Percentiles rank a stretch among this genome's conserved stretches.
These are phyloP conservation scores for Anser brachyrhynchus DNA, from an alignment of 2,113 vertebrate species.

Conservation along the genomic window DNA sequence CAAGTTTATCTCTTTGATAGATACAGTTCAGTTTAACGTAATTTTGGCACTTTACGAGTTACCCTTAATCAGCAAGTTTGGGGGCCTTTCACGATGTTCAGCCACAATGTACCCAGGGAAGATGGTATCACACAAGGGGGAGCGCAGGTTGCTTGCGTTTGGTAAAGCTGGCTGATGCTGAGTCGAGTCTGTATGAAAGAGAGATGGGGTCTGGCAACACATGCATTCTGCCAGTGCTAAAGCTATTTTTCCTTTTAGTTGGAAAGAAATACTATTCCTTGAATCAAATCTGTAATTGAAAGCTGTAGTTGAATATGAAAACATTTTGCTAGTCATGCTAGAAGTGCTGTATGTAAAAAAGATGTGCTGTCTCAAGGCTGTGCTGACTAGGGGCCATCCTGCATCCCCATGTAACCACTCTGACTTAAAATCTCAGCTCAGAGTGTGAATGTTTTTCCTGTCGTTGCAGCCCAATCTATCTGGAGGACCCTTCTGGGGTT, in stretches of 20 bases:
- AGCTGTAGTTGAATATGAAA: constrained; percentile 48
- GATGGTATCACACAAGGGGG: background rate
- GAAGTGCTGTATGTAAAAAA: constrained; percentile 1
- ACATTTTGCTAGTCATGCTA: background rate
- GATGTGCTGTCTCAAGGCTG: background rate
- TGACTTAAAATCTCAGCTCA: background rate
- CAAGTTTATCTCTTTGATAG: constrained; percentile 23
- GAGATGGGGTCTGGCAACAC: background rate
- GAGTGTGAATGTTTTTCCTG: background rate
- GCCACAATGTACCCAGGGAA: background rate
- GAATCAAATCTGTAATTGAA: constrained; percentile 33
- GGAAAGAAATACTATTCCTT: constrained; percentile 25
- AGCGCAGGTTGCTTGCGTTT: background rate
- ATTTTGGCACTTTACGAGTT: constrained; percentile 13
- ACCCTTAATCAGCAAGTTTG: background rate
- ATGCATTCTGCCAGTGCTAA: background rate
- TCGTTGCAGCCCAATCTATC: background rate
- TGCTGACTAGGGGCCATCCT: background rate
- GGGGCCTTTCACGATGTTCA: background rate
- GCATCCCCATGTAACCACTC: background rate
- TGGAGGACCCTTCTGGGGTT: background rate
- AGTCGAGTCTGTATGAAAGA: background rate
- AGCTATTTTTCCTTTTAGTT: constrained; percentile 33
- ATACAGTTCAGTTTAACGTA: constrained; percentile 11
- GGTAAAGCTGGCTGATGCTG: background rate